Conservation (phyloP, 2,113 vertebrate genomes). For the Suricata suricatta region DNA sequence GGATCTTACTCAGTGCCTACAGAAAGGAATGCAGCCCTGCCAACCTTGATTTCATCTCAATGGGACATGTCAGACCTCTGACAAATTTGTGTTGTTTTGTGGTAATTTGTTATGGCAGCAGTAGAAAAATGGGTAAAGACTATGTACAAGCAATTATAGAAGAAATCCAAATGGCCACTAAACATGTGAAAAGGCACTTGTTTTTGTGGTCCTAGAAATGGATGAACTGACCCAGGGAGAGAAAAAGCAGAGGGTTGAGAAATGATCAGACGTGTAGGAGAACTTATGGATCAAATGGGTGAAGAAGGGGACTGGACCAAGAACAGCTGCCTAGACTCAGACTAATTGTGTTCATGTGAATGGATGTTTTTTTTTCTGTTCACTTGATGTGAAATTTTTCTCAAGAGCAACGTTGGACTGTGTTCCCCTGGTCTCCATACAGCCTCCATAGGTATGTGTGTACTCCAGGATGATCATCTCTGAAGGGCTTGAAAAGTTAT, state of each 20-base stretch:
- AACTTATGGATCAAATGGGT: not conserved
- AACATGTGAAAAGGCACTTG: not conserved
- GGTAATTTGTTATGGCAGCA: not conserved
- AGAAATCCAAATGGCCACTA: not conserved
- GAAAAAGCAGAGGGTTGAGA: not conserved
- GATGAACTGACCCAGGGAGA: not conserved
- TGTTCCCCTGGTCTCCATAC: not conserved
- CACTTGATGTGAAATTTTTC: not conserved
- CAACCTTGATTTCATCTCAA: not conserved
- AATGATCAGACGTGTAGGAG: not conserved
- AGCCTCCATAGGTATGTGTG: not conserved
- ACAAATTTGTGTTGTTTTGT: constrained; percentile 7
- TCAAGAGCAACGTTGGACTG: not conserved
- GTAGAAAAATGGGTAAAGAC: not conserved
- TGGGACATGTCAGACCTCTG: not conserved
- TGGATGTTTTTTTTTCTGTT: not conserved
- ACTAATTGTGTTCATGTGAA: not conserved
- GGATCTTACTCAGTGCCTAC: not conserved
- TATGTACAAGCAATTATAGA: not conserved
- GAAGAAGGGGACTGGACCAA: not conserved
- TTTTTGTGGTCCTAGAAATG: not conserved
- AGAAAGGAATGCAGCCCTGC: not conserved
- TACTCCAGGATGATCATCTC: not conserved
- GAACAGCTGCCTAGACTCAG: constrained; percentile 1
- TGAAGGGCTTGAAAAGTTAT: not conserved